These are phyloP conservation scores for Pilophorus perplexus DNA, from an alignment of 2,888 invertebrate species.

Conservation along the genomic window DNA sequence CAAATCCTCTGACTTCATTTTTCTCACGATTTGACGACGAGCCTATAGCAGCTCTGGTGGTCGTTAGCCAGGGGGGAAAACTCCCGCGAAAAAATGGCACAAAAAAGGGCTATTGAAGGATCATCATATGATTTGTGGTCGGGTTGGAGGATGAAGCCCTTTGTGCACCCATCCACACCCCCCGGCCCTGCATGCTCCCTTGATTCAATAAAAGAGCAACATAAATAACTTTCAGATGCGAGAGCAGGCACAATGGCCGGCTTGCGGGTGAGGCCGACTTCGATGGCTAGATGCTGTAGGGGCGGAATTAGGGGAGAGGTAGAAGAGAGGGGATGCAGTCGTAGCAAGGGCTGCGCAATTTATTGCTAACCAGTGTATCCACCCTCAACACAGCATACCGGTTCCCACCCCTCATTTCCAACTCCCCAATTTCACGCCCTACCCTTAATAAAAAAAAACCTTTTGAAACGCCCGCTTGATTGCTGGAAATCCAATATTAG, in stretches of 20 bases:
- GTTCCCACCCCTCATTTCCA: neutral
- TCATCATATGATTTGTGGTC: slow-evolving; percentile 32
- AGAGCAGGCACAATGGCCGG: slow-evolving; percentile 38
- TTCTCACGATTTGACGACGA: too few relatives aligned
- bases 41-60: too few relatives aligned
- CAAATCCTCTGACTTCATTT: too few relatives aligned
- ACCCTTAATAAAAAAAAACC: neutral
- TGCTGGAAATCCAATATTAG: slow-evolving; percentile 5
- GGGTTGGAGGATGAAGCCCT: slow-evolving; percentile 9
- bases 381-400: too few relatives aligned
- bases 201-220: slow-evolving; percentile 43
- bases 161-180: too few relatives aligned
- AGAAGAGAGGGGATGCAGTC: slow-evolving; percentile 21
- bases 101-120: slow-evolving; percentile 29
- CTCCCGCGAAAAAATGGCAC: too few relatives aligned
- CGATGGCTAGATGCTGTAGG: too few relatives aligned
- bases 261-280: slow-evolving; percentile 14
- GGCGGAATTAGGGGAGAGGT: too few relatives aligned
- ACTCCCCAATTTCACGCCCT: neutral
- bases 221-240: slow-evolving; percentile 42
- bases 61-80: too few relatives aligned
- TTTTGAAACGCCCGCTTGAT: neutral
- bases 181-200: neutral
- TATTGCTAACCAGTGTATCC: slow-evolving; percentile 30
- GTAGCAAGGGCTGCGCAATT: slow-evolving; percentile 26